Base-by-base conservation (phyloP, 2,888 invertebrate species). In the Agriopis marginaria region DNA sequence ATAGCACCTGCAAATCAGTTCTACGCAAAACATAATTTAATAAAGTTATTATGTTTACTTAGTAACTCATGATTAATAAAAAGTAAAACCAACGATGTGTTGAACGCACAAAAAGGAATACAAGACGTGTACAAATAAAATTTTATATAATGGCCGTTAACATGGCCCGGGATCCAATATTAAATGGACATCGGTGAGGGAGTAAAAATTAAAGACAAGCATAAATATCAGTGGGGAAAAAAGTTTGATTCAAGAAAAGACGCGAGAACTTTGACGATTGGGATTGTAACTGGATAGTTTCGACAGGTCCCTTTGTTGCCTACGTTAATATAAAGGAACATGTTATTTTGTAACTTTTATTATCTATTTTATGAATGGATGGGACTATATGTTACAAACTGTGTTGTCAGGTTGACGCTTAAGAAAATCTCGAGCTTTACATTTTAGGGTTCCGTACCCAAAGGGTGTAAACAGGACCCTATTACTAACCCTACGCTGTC, bases 61-160 rank as follows among this genome's bases (percentile, higher is more conserved):
- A 73, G 75, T 84, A 80, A 74, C 72, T 32, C 77, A 82, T 86
- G 86, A 91, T 91, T 89, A 89, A 90, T 89, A 92, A 90, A 91
- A 92, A 88, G 82, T 88, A 86, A 91, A 90, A 81, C 83, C 87
- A 88, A 92, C 89, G 89, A 91, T 76, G 87, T 89, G 89, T 92
- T 89, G 87, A 89, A 86, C 86, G 88, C 83, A 88, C 86, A 90
- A 90, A 89, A 87, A 87, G 83, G 82, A 83, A 85, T 78, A 82
- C 79, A 81, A 84, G 88, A 85, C 83, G 86, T 88, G 88, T 89
- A 89, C 87, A 92, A 92, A 93, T 93, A 93, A 93, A 92, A 90
- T 91, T 91, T 91, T 91, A 93, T 93, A 90, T 89, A 90, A 88
- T 87, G 93, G 88, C 91, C 93, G 92, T 94, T 93, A 94, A 93